A percentile compares a stretch with the other conserved stretches of the same genome.
Evolutionary conservation across 1,140 invertebrate genomes (phyloP).

Genomic region (Papilio dardanus): DNA sequence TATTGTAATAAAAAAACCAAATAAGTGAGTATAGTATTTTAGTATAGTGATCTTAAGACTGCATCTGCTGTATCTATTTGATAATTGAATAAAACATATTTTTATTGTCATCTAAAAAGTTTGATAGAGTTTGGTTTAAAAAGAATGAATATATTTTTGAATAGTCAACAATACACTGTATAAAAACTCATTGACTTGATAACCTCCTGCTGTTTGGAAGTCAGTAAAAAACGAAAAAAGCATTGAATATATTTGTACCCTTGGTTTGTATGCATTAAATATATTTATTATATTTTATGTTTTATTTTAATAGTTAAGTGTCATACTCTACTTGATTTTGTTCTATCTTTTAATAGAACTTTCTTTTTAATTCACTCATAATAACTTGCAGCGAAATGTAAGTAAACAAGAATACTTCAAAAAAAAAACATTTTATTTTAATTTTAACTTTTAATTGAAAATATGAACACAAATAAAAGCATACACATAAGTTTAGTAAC

Average conservation of each 20-base stretch:
- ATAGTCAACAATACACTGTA: background rate
- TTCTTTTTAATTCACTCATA: too few relatives aligned
- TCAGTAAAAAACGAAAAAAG: too few relatives aligned
- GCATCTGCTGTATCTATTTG: background rate
- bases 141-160: background rate
- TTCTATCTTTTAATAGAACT: too few relatives aligned
- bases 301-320: background rate
- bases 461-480: background rate
- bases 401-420: too few relatives aligned
- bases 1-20: too few relatives aligned
- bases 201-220: too few relatives aligned
- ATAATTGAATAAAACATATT: background rate
- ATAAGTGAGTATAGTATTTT: background rate
- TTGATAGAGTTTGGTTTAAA: background rate
- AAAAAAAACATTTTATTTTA: too few relatives aligned
- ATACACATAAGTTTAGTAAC: background rate
- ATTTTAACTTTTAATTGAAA: too few relatives aligned
- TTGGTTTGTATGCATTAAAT: background rate
- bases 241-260: background rate
- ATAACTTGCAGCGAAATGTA: too few relatives aligned
- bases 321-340: background rate
- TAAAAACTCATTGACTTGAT: too few relatives aligned
- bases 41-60: background rate
- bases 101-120: background rate
- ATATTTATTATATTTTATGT: background rate